Evolutionary conservation across 2,888 invertebrate species (phyloP).

Genomic region (Diploptera punctata): DNA sequence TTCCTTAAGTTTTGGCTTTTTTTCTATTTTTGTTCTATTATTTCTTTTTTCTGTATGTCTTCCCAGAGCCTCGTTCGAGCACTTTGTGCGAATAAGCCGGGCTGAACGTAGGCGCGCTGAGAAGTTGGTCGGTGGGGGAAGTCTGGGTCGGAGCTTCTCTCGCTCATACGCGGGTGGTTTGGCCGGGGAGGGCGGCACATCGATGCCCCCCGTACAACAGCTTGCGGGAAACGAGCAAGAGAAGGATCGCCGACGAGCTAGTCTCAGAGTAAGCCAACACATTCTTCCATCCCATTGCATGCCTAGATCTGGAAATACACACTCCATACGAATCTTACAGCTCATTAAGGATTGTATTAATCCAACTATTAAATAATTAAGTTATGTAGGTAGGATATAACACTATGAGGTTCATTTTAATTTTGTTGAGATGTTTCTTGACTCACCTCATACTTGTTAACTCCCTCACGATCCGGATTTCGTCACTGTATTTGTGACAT

Average conservation of each 20-base stretch:
- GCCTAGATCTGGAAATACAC: no score
- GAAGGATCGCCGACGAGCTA: conserved; percentile 62
- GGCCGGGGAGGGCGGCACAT: conserved; percentile 42
- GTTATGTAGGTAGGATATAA: no score
- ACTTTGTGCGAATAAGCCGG: conserved; percentile 61
- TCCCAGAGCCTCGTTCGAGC: conserved; percentile 58
- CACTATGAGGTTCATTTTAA: no score
- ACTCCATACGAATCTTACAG: no score
- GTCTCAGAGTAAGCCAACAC: conserved; percentile 62
- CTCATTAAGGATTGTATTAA: no score
- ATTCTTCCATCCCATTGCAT: conserved; percentile 24
- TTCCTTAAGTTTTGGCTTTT: conserved; percentile 17
- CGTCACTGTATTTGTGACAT: no score
- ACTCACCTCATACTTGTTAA: no score
- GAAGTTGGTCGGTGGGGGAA: conserved; percentile 68
- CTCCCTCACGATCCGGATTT: no score
- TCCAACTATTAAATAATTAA: no score
- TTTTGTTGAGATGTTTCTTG: no score
- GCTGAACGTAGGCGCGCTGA: conserved; percentile 57
- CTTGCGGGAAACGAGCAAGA: conserved; percentile 37
- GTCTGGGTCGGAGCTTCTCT: conserved; percentile 69
- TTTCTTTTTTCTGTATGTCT: conserved; percentile 28
- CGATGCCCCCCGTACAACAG: conserved; percentile 32
- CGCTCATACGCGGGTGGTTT: conserved; percentile 67
- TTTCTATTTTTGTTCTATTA: conserved; percentile 20